Base-by-base conservation (phyloP, 1,140 invertebrate genomes). In the Bicyclus anynana region DNA sequence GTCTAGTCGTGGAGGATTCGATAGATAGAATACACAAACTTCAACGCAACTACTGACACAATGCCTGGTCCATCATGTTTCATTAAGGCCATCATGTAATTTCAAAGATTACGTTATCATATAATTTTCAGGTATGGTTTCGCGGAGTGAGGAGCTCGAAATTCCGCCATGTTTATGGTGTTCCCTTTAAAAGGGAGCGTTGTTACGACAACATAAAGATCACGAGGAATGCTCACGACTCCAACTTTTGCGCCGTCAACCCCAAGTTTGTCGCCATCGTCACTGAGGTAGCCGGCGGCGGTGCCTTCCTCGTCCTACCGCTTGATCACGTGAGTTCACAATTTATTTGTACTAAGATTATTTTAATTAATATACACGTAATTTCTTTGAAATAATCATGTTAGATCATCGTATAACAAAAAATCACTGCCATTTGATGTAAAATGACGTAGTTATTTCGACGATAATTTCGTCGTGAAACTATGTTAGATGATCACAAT, bases 181-280 rank as follows among this genome's bases (percentile, higher is more conserved):
- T 95, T 64, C 93, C 96, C 2, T 93, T 94, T 10, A 97, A 96
- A 76, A 91, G 95, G 57, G 96, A 98, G 70, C 92, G 94, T 81
- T 97, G 96, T 80, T 98, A 97, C 85, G 96, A 97, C 80, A 97
- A 97, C 85, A 94, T 98, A 59, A 95, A 96, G 75, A 97, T 98
- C 55, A 98, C 97, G 1, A 94, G 96, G 81, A 97, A 95, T 80
- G 95, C 95, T 10, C 95, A 97, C 89, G 97, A 98, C 75, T 96
- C 96, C 29, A 94, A 96, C 72, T 97, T 97, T 83, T 97, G 96
- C 80, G 95, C 95, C 2, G 96, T 97, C 37, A 99, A 98, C 90
- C 96, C 97, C 0, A 98, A 98, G 89, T 98, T 97, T 89, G 90
- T 98, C 47, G 97, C 97, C 6, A 91, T 98, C 53, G 97, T 98